phyloP scores from a whole-genome alignment of 2,113 vertebrate species.

The Sylvia atricapilla region DNA sequence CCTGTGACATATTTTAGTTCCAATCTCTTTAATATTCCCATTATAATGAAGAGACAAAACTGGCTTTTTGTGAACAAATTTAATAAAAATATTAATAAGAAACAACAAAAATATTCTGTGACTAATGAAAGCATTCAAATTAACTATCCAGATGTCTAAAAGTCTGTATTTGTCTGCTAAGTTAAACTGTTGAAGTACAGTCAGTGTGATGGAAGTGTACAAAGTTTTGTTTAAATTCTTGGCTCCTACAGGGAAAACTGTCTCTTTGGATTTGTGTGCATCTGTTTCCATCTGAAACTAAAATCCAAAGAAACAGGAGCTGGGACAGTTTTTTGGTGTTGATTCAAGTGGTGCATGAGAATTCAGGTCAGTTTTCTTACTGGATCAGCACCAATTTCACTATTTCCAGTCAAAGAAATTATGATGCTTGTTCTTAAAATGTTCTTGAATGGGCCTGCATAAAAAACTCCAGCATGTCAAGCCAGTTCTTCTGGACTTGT shows the following conservation, averaged over 20 bases:
- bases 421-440: background rate
- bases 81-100: background rate
- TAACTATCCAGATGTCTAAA: background rate
- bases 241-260: background rate
- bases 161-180: background rate
- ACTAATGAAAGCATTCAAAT: background rate
- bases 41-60: background rate
- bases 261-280: constrained; percentile 15
- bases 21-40: background rate
- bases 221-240: background rate
- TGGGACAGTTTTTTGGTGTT: constrained; percentile 6
- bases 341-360: constrained; percentile 15
- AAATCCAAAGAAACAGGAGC: constrained; percentile 10
- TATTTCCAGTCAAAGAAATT: constrained; percentile 16
- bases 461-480: background rate
- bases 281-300: constrained; percentile 31
- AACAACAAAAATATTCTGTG: background rate
- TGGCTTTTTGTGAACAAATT: background rate
- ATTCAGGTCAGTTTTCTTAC: constrained; percentile 10
- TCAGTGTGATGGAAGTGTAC: background rate
- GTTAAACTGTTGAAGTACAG: background rate
- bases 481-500: background rate
- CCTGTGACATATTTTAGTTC: background rate
- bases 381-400: constrained; percentile 6
- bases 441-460: background rate